Conservation (phyloP, 2,888 invertebrate species). For the Beris morrisii region DNA sequence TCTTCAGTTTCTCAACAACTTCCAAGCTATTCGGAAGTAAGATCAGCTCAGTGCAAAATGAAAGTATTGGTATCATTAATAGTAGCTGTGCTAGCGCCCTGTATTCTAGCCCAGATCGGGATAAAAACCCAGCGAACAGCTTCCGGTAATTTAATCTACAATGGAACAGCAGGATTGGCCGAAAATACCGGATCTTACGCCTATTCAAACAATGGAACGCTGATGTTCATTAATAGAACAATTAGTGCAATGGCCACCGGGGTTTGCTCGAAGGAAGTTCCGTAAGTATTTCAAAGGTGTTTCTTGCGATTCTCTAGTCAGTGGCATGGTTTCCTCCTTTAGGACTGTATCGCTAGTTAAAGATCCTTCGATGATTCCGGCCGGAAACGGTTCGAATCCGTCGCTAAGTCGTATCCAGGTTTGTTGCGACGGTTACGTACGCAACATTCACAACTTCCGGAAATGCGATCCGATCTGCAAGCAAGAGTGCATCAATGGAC, state of each 20-base stretch:
- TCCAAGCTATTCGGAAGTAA: constrained; percentile 6
- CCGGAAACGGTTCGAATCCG: constrained; percentile 58
- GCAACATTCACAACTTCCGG: constrained; percentile 61
- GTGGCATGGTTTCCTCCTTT: background rate
- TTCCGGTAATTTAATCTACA: constrained; percentile 8
- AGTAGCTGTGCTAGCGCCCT: constrained; percentile 8
- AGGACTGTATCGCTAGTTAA: constrained; percentile 51
- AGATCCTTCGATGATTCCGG: constrained; percentile 43
- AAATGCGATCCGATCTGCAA: constrained; percentile 57
- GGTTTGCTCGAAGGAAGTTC: constrained; percentile 53
- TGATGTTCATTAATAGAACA: constrained; percentile 53
- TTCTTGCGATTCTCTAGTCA: background rate
- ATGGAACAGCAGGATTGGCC: constrained; percentile 22
- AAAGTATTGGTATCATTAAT: constrained; percentile 7
- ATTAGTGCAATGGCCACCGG: constrained; percentile 53
- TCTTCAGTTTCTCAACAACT: constrained; percentile 16
- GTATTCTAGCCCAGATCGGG: constrained; percentile 30
- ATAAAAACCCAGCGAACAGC: constrained; percentile 30
- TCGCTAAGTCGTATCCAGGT: constrained; percentile 67
- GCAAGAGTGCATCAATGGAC: constrained; percentile 58
- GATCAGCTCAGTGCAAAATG: constrained; percentile 11
- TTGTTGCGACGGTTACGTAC: constrained; percentile 72
- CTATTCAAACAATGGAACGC: constrained; percentile 45
- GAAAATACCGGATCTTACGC: constrained; percentile 42
- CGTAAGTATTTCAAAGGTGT: constrained; percentile 48